Base-by-base conservation (phyloP, 1,140 invertebrate genomes). In the Ceratosolen solmsi region DNA sequence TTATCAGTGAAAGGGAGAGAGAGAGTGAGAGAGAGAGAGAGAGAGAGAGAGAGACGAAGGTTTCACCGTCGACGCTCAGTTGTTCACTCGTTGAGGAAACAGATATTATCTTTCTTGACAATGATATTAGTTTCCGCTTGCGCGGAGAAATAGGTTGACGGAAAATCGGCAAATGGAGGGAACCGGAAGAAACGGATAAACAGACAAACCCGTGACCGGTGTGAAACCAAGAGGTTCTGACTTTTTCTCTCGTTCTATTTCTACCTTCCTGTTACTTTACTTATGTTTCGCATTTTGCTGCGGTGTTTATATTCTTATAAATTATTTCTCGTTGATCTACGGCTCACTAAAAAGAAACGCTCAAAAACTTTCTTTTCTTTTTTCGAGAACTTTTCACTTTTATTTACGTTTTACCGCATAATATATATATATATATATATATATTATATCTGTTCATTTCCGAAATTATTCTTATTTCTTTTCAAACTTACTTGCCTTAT, bases 81-180 rank as follows among this genome's bases (percentile, higher is more conserved):
- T 25, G 54, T n/a, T 56, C 36, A 22, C 38, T 78, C 68, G 27
- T 75, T 82, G 68, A 70, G 75, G 76, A 79, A 82, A 74, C 71
- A 74, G 70, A 74, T 79, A 82, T 82, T 82, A 82, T 79, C 75
- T 82, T 82, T 38, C 54, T 27, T 74, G 76, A 82, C 76, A 82
- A 74, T 51, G 68, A 79, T 79, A 79, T 82, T 73, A 82, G 81
- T 82, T 82, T 82, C 81, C 68, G 76, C 75, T 82, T 36, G 70
- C 56, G 20, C 38, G 70, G 74, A 82, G 68, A 82, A 82, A 82
- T 82, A 46, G 81, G 76, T 82, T 60, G 80, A 60, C 46, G 80
- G 76, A 71, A 65, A 82, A 68, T 76, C 73, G 73, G 63, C 73
- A 82, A 76, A 82, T 49, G 71, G 9, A 74, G 36, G 41, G 30